Conservation (phyloP, 1,140 invertebrate genomes). For the Elymnias hypermnestra region DNA sequence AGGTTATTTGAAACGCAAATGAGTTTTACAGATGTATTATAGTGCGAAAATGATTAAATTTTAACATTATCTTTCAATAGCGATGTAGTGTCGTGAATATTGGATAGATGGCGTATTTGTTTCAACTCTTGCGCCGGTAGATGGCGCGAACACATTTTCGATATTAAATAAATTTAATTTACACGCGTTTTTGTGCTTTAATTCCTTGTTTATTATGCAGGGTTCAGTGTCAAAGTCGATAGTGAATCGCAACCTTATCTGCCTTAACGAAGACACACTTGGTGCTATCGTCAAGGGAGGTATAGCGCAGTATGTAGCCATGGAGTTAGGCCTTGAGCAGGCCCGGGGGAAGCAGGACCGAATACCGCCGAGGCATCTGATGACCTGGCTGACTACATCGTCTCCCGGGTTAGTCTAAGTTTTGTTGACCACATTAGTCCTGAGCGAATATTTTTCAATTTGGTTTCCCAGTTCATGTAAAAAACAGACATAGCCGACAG, state of each 20-base stretch:
- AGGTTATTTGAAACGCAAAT: too few relatives aligned
- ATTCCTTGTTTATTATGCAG: conserved; percentile 19
- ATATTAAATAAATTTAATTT: too few relatives aligned
- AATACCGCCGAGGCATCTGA: conserved; percentile 73
- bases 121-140: too few relatives aligned
- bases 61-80: too few relatives aligned
- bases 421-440: not conserved
- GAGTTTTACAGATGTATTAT: too few relatives aligned
- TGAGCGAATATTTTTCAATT: too few relatives aligned
- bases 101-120: too few relatives aligned
- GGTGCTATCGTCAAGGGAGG: conserved; percentile 97
- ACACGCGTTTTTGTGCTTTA: not conserved
- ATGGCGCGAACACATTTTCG: too few relatives aligned
- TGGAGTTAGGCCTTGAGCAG: conserved; percentile 94
- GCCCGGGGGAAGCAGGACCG: conserved; percentile 87
- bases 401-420: conserved; percentile 78
- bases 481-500: too few relatives aligned
- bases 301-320: conserved; percentile 94
- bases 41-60: too few relatives aligned
- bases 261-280: conserved; percentile 95
- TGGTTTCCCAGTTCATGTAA: too few relatives aligned
- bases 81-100: too few relatives aligned
- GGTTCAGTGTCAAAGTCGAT: conserved; percentile 64
- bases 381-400: conserved; percentile 95
- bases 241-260: conserved; percentile 77